Evolutionary conservation across 2,797 vertebrate species (phyloP).

Genomic region (Natrix natrix): DNA sequence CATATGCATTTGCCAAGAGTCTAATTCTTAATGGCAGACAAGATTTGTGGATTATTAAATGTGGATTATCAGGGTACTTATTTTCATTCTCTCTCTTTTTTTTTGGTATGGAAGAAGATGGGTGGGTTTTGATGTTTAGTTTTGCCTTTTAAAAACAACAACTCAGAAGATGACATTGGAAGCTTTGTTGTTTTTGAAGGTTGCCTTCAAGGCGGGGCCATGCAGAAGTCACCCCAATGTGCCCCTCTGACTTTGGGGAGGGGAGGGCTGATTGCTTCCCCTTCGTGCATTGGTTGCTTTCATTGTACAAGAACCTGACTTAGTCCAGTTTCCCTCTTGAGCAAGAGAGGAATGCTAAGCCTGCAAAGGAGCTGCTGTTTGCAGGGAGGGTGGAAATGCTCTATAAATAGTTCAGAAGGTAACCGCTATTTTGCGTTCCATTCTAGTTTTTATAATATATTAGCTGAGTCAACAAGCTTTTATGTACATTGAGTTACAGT

Average conservation of each 20-base stretch:
- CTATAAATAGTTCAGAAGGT: constrained; percentile 29
- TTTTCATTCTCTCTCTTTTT: background rate
- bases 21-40: background rate
- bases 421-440: background rate
- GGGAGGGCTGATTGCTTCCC: background rate
- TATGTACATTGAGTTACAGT: background rate
- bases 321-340: background rate
- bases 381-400: background rate
- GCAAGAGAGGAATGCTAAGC: background rate
- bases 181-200: background rate
- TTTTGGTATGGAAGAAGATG: background rate
- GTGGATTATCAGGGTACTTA: background rate
- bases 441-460: background rate
- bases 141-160: background rate
- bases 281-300: background rate
- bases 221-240: background rate
- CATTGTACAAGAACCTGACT: background rate
- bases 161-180: background rate
- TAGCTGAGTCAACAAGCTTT: background rate
- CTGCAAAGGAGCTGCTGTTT: background rate
- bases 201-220: background rate
- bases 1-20: background rate
- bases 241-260: background rate
- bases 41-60: background rate
- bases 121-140: background rate